These are phyloP conservation scores for Sebastes trivittatus DNA, from an alignment of 2,797 vertebrate genomes.

Conservation along the genomic window DNA sequence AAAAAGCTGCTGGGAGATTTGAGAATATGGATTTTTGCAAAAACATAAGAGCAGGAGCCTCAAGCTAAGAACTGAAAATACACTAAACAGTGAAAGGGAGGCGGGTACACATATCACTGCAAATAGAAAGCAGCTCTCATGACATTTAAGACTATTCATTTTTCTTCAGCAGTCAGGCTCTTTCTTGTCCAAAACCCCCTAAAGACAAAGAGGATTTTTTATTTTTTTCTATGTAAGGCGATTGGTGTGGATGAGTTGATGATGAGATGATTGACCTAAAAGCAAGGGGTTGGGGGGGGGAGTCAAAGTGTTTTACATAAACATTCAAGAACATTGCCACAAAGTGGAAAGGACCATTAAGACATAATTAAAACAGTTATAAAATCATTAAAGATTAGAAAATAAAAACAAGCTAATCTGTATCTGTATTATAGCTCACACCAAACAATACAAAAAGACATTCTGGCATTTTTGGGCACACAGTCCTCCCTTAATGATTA, in stretches of 20 bases:
- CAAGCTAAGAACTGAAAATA: slow-evolving; percentile 33
- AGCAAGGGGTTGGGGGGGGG: slow-evolving; percentile 56
- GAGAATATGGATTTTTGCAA: slow-evolving; percentile 47
- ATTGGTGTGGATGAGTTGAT: slow-evolving; percentile 71
- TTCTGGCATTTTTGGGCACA: slow-evolving; percentile 30
- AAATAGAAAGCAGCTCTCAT: slow-evolving; percentile 35
- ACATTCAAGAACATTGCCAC: too few species aligned
- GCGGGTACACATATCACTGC: slow-evolving; percentile 6
- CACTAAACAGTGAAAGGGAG: slow-evolving; percentile 12
- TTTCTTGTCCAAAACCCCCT: slow-evolving; percentile 12
- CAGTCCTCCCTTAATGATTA: slow-evolving; percentile 34
- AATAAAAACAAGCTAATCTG: not conserved
- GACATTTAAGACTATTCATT: slow-evolving; percentile 31
- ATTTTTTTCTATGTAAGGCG: slow-evolving; percentile 41
- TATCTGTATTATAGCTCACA: not conserved
- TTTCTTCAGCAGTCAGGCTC: slow-evolving; percentile 8
- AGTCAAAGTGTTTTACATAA: not conserved
- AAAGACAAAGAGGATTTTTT: slow-evolving; percentile 56
- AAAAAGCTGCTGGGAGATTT: slow-evolving; percentile 7
- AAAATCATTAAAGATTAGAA: too few species aligned
- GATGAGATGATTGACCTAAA: slow-evolving; percentile 83
- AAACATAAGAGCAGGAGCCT: slow-evolving; percentile 40
- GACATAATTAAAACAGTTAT: too few species aligned
- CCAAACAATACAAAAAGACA: slow-evolving; percentile 62
- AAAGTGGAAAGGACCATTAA: too few species aligned